A percentile compares a stretch with the other conserved stretches of the same genome.
Conservation (phyloP, 2,888 invertebrate species). For the Pristionchus arcanus region DNA sequence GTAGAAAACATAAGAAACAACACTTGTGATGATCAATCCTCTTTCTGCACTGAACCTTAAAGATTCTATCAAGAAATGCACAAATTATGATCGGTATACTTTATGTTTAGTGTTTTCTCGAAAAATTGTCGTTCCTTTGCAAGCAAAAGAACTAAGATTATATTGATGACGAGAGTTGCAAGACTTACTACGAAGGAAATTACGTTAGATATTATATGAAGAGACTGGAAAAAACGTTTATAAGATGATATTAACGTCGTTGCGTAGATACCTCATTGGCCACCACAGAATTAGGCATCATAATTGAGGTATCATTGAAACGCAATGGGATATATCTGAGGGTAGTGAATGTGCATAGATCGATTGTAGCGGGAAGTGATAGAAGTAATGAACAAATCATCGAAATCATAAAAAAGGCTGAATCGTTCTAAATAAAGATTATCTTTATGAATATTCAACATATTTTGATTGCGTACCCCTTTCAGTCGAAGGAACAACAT, state of each 20-base stretch:
- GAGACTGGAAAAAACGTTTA: neutral
- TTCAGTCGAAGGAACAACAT: neutral
- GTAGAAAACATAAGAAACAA: slow-evolving; percentile 25
- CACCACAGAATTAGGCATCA: neutral
- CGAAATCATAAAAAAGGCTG: neutral
- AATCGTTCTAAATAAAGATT: neutral
- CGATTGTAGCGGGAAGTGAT: neutral
- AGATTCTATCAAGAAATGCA: neutral
- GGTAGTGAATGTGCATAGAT: neutral
- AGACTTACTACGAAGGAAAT: neutral
- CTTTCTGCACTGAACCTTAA: neutral
- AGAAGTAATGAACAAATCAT: neutral
- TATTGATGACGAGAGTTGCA: neutral
- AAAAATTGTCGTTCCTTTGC: neutral
- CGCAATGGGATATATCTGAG: neutral
- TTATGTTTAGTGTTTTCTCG: neutral
- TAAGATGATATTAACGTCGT: neutral
- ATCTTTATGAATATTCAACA: neutral
- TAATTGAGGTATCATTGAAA: neutral
- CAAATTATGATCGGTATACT: neutral
- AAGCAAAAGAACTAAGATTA: neutral
- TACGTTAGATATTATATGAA: neutral
- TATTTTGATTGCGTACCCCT: neutral
- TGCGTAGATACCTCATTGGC: neutral
- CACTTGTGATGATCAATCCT: neutral